These are phyloP conservation scores for Epinotia brunnichana DNA, from an alignment of 2,888 invertebrate genomes.

Conservation along the genomic window DNA sequence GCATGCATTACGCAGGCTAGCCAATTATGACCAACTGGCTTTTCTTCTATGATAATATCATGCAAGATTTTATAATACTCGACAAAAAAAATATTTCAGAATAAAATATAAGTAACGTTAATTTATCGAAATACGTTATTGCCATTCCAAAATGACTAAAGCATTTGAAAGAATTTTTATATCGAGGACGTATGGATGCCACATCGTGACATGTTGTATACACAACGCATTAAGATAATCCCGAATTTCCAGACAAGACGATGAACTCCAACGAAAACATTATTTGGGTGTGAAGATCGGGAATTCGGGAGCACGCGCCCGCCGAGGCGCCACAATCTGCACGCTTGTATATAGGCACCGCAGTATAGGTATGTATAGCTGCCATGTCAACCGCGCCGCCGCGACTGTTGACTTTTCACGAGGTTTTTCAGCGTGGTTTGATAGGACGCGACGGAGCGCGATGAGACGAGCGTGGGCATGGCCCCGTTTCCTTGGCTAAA, in stretches of 20 bases:
- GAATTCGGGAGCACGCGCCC: slow-evolving; percentile 36
- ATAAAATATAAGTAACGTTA: slow-evolving; percentile 2
- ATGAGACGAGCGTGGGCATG: slow-evolving; percentile 66
- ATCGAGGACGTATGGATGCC: slow-evolving; percentile 31
- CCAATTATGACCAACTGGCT: slow-evolving; percentile 82
- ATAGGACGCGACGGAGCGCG: slow-evolving; percentile 61
- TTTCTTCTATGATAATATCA: slow-evolving; percentile 79
- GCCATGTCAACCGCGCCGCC: slow-evolving; percentile 20
- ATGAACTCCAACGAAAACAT: slow-evolving; percentile 43
- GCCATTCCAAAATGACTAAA: slow-evolving; percentile 26
- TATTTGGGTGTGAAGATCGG: slow-evolving; percentile 40
- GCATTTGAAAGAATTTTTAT: slow-evolving; percentile 11
- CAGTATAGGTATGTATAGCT: slow-evolving; percentile 7
- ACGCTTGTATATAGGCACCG: not conserved
- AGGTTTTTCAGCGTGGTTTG: slow-evolving; percentile 59
- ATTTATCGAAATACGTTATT: slow-evolving; percentile 72
- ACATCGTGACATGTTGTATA: slow-evolving; percentile 43
- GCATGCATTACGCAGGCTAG: slow-evolving; percentile 68
- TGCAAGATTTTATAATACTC: slow-evolving; percentile 73
- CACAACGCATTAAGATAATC: slow-evolving; percentile 44
- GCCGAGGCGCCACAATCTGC: slow-evolving; percentile 11
- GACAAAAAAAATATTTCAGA: slow-evolving; percentile 1
- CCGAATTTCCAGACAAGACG: slow-evolving; percentile 43
- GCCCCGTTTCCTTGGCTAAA: slow-evolving; percentile 80
- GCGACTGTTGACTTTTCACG: slow-evolving; percentile 47